Base-by-base conservation (phyloP, 2,113 vertebrate genomes). In the Silurus meridionalis region DNA sequence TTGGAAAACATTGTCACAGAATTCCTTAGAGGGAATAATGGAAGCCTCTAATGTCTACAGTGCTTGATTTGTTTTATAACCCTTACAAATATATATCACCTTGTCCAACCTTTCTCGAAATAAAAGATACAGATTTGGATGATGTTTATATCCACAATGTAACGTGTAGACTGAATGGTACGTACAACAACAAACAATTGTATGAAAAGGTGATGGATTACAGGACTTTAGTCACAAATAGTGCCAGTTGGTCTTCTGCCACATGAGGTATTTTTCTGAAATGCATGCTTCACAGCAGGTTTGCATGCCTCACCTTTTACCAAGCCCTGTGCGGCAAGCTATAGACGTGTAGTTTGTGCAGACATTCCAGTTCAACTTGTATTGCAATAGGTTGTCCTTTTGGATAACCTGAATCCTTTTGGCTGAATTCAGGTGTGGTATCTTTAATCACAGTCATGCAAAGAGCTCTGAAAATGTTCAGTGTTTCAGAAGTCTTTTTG, bases 91-190 rank as follows among this genome's bases (percentile, higher is more conserved):
- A 8, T n/a, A 37, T 83, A 60, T 19, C n/a, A 69, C 55, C 37
- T 72, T 86, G 53, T 55, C 71, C 58, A 37, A 85, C 58, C 80
- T 87, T 83, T 17, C 17, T 72, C 9, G 14, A 17, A 82, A 66
- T 57, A 50, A 83, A 63, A 83, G 75, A 52, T 61, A 23, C 86
- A 87, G 86, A 89, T 89, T 87, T 87, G 75, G 83, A 83, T 83
- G 83, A 63, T 89, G 86, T 87, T 75, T 48, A 28, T 85, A 48
- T 82, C 61, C 0, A 50, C 67, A 82, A 5, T 72, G 61, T 80
- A 82, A 82, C 48, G 79, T 78, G 83, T 77, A 85, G 79, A 71
- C 3, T 72, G 57, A 83, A 25, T 83, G 88, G 86, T 89, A 89
- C 60, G 86, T 85, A 85, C 72, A 84, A 66, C 79, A 60, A 25